phyloP scores from a whole-genome alignment of 1,140 invertebrate species.

The Ruditapes philippinarum region DNA sequence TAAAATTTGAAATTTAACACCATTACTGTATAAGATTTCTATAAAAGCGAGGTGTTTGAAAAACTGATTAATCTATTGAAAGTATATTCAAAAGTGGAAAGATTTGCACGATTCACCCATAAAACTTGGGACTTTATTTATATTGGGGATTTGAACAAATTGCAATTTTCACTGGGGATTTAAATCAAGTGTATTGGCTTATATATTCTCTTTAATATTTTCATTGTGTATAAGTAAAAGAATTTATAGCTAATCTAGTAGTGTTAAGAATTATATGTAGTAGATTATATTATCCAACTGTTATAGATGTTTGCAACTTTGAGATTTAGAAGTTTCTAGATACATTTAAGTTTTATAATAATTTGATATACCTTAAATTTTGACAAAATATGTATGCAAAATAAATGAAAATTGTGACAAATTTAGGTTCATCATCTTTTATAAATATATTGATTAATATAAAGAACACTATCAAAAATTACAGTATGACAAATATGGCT shows the following conservation, averaged over 20 bases:
- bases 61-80: constrained; percentile 4
- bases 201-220: background rate
- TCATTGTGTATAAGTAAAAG: background rate
- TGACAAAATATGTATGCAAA: too few species aligned
- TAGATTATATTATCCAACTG: too few species aligned
- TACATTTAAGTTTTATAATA: too few species aligned
- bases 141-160: background rate
- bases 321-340: too few species aligned
- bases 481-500: too few species aligned
- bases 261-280: background rate
- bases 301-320: constrained; percentile 16
- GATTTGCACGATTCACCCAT: background rate
- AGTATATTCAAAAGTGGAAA: background rate
- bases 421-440: too few species aligned
- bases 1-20: too few species aligned
- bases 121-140: background rate
- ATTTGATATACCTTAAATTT: too few species aligned
- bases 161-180: background rate
- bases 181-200: background rate
- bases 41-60: background rate
- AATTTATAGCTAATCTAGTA: constrained; percentile 12
- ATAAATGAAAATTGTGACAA: too few species aligned
- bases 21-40: background rate
- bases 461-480: too few species aligned
- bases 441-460: too few species aligned